Base-by-base conservation (phyloP, 2,888 invertebrate genomes). In the Harpalus rubripes region DNA sequence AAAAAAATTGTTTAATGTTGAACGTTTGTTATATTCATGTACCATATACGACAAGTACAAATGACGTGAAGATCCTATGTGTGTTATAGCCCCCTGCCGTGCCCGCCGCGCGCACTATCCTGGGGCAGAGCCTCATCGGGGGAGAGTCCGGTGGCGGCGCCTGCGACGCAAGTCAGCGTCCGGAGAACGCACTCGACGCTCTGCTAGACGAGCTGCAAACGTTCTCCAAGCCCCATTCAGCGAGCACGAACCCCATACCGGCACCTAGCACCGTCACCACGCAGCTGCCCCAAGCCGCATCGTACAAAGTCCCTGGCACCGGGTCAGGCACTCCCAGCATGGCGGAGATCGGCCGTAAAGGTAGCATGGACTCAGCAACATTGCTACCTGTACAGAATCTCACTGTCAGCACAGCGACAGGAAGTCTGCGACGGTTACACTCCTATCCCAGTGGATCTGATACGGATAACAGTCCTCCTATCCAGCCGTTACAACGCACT, bases 151-250 rank as follows among this genome's bases (percentile, higher is more conserved):
- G 93, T 92, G 91, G 92, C 92, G 90, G 89, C 93, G 84, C 91
- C 92, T 85, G 92, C 92, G 92, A 92, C 92, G 90, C 92, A 90
- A 87, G 88, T 92, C 93, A 93, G 92, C 95, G 95, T 93, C 93
- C 96, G 94, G 97, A 97, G 95, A 98, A 97, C 96, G 97, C 97
- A 95, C 97, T 98, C 96, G 98, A 98, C 95, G 97, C 97, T 95
- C 92, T 98, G 95, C 93, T 98, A 96, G 97, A 97, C 91, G 97
- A 98, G 92, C 93, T 97, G 87, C 97, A 97, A 92, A 97, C 97
- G 44, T 97, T 97, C 91, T 95, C 97, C 83, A 95, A 95, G 90
- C 97, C 97, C 79, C 92, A 90, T 86, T 86, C 88, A 52, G 32
- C 16, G 8, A 65, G 58, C 85, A 8, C 61, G 80, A 56, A 58